phyloP scores from a whole-genome alignment of 2,888 invertebrate species.

The Alcis repandata region DNA sequence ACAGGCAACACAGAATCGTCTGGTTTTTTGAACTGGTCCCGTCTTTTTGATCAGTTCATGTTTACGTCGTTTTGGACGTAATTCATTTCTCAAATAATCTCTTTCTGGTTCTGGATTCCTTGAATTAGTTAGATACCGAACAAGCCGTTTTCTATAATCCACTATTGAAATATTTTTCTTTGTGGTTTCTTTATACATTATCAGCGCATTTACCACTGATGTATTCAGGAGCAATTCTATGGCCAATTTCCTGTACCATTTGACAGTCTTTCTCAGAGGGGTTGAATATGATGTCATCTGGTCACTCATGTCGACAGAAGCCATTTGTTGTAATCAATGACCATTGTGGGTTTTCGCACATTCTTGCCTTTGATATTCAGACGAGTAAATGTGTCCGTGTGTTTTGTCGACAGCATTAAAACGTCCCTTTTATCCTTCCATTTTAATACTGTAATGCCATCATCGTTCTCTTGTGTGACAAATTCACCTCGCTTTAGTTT shows the following conservation, averaged over 20 bases:
- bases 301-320: constrained; percentile 58
- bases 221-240: constrained; percentile 58
- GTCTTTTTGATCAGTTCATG: constrained; percentile 32
- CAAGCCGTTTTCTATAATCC: constrained; percentile 33
- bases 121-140: constrained; percentile 36
- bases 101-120: constrained; percentile 15
- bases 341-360: constrained; percentile 41
- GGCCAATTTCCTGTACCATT: constrained; percentile 62
- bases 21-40: background rate
- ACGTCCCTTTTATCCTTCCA: constrained; percentile 52
- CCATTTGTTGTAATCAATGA: constrained; percentile 57
- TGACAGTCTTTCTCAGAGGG: constrained; percentile 58
- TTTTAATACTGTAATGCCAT: constrained; percentile 51
- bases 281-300: constrained; percentile 57
- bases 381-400: constrained; percentile 46
- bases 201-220: constrained; percentile 53
- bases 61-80: constrained; percentile 37
- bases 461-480: constrained; percentile 52
- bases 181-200: constrained; percentile 41
- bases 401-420: constrained; percentile 57
- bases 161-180: constrained; percentile 39
- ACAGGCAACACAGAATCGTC: constrained; percentile 29
- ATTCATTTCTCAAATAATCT: constrained; percentile 10
- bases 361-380: constrained; percentile 46
- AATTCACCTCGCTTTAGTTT: constrained; percentile 55